Percentiles rank a stretch among this genome's conserved stretches.
These are phyloP conservation scores for Tuta absoluta DNA, from an alignment of 2,888 invertebrate genomes.

Conservation along the genomic window DNA sequence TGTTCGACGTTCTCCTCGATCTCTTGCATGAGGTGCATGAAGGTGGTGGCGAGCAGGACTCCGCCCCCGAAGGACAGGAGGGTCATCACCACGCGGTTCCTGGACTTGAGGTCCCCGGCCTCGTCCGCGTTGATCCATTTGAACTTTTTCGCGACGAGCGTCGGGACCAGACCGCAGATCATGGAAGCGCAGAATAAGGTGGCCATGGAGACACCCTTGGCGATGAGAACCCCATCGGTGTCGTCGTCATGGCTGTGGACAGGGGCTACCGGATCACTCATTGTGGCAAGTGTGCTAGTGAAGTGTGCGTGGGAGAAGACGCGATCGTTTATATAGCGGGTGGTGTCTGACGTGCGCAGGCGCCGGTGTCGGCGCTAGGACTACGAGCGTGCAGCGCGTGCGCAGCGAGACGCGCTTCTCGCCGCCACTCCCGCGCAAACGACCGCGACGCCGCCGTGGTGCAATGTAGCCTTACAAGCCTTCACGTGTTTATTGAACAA, in stretches of 20 bases:
- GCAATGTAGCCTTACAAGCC: conserved; percentile 51
- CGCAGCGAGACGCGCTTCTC: conserved; percentile 45
- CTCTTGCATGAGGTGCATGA: conserved; percentile 90
- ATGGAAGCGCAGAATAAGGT: conserved; percentile 89
- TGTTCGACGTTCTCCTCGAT: conserved; percentile 85
- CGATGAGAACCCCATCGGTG: conserved; percentile 79
- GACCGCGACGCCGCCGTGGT: conserved; percentile 51
- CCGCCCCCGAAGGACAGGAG: conserved; percentile 92
- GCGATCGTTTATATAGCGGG: conserved; percentile 64
- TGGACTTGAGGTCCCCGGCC: conserved; percentile 71
- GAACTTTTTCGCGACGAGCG: conserved; percentile 85
- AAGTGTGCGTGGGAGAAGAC: conserved; percentile 35
- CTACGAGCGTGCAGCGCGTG: conserved; percentile 54
- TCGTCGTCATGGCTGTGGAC: conserved; percentile 38
- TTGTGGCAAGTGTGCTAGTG: conserved; percentile 4
- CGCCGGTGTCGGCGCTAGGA: conserved; percentile 64
- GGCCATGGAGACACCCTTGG: conserved; percentile 90
- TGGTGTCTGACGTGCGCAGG: conserved; percentile 59
- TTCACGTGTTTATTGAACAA: neutral
- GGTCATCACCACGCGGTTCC: conserved; percentile 79
- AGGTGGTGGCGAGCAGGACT: conserved; percentile 89
- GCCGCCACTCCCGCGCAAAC: conserved; percentile 62
- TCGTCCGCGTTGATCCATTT: conserved; percentile 80
- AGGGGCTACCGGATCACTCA: conserved; percentile 1
- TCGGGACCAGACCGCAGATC: conserved; percentile 87